Conservation (phyloP, 2,888 invertebrate species). For the Dynastes grantii region DNA sequence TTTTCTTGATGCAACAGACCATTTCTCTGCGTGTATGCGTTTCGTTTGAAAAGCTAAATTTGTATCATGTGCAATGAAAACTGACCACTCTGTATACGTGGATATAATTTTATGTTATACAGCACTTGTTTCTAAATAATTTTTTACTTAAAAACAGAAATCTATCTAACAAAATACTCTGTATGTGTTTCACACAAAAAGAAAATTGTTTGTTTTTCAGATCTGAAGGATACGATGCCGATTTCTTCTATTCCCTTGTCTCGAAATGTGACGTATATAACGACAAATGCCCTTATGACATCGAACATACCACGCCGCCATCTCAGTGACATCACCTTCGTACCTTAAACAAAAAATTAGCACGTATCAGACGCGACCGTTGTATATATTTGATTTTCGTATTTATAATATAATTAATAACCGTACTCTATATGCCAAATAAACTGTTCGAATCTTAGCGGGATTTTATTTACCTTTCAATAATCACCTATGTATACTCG, state of each 20-base stretch:
- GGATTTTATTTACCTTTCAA: slow-evolving; percentile 29
- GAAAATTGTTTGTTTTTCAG: slow-evolving; percentile 52
- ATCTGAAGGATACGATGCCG: slow-evolving; percentile 63
- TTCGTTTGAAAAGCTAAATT: too few species aligned
- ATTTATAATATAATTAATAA: slow-evolving; percentile 33
- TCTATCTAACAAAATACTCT: too few species aligned
- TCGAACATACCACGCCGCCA: slow-evolving; percentile 39
- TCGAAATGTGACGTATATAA: slow-evolving; percentile 70
- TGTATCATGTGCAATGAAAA: too few species aligned
- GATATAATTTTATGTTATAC: too few species aligned
- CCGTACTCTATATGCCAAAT: slow-evolving; percentile 33
- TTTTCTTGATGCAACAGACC: too few species aligned
- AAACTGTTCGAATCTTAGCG: slow-evolving; percentile 39
- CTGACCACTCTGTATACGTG: too few species aligned
- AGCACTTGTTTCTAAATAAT: too few species aligned
- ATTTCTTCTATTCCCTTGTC: slow-evolving; percentile 64
- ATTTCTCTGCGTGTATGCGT: too few species aligned
- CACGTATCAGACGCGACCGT: slow-evolving; percentile 19
- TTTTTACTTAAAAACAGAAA: too few species aligned
- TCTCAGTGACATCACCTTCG: neutral
- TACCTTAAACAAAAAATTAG: slow-evolving; percentile 20
- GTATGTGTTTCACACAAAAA: neutral
- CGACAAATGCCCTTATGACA: slow-evolving; percentile 64
- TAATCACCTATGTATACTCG: neutral
- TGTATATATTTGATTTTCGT: slow-evolving; percentile 41